Conservation (phyloP, 2,797 vertebrate genomes). For the Scomberomorus guttatus region DNA sequence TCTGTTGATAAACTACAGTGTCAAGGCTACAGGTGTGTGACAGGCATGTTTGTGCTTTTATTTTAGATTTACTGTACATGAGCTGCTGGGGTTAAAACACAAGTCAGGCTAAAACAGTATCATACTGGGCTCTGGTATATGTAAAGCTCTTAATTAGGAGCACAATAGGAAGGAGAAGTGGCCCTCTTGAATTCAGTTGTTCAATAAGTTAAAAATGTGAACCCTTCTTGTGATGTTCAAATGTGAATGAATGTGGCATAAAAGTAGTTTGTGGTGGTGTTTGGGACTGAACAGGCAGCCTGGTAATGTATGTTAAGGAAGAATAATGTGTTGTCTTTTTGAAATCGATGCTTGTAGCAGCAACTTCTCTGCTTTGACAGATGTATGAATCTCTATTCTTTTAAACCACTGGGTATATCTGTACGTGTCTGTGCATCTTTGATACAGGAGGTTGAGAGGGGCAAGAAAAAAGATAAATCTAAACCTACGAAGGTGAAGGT, state of each 20-base stretch:
- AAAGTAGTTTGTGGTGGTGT: too few relatives aligned
- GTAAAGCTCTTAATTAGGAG: neutral
- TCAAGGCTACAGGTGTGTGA: too few relatives aligned
- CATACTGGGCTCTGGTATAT: too few relatives aligned
- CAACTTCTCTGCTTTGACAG: neutral
- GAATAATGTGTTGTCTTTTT: neutral
- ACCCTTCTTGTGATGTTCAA: neutral
- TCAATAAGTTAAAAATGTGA: neutral
- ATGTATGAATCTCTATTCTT: neutral
- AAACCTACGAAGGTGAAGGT: constrained; percentile 78
- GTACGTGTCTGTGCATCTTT: constrained; percentile 61
- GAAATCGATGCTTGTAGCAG: neutral
- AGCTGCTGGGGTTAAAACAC: too few relatives aligned
- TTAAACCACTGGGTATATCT: constrained; percentile 22
- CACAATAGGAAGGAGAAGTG: too few relatives aligned
- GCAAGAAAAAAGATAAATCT: constrained; percentile 78
- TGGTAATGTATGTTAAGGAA: neutral
- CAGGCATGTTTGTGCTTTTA: too few relatives aligned
- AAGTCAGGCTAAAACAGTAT: too few relatives aligned
- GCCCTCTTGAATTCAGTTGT: too few relatives aligned
- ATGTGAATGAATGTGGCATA: neutral
- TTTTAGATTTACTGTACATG: too few relatives aligned
- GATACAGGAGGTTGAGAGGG: constrained; percentile 75
- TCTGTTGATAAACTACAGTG: too few relatives aligned
- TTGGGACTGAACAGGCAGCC: neutral